phyloP scores from a whole-genome alignment of 2,113 vertebrate genomes.

The Rhagologus leucostigma region DNA sequence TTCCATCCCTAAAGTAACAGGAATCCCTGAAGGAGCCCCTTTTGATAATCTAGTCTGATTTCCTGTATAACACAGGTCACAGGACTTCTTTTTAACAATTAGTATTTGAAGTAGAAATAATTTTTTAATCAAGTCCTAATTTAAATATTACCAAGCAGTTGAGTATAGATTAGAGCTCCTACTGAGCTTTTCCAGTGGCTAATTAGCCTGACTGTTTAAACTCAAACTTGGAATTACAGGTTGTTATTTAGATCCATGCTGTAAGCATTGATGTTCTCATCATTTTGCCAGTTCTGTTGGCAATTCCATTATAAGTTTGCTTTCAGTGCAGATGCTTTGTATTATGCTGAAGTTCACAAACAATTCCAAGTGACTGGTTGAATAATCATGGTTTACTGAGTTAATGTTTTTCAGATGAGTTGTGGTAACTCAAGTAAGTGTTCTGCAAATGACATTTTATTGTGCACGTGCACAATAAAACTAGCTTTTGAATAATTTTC shows the following conservation, averaged over 20 bases:
- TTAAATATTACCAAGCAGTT: background rate
- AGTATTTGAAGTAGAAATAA: background rate
- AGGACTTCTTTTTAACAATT: background rate
- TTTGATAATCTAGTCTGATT: background rate
- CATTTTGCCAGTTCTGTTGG: background rate
- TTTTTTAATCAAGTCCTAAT: background rate
- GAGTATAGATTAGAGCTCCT: background rate
- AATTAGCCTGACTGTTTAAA: background rate
- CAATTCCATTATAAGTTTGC: background rate
- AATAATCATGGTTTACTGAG: background rate
- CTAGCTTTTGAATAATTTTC: background rate
- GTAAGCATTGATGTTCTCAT: background rate
- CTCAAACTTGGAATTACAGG: background rate
- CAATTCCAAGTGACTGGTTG: background rate
- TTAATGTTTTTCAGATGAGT: background rate
- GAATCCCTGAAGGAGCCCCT: background rate
- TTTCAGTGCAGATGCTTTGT: background rate
- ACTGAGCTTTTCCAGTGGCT: background rate
- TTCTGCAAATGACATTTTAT: background rate
- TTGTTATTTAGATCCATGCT: background rate
- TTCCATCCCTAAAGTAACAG: background rate
- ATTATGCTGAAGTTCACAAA: background rate
- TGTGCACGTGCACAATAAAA: background rate
- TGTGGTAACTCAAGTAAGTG: background rate
- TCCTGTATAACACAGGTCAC: background rate